Evolutionary conservation across 2,113 vertebrate species (phyloP).

Genomic region (Prinia subflava): DNA sequence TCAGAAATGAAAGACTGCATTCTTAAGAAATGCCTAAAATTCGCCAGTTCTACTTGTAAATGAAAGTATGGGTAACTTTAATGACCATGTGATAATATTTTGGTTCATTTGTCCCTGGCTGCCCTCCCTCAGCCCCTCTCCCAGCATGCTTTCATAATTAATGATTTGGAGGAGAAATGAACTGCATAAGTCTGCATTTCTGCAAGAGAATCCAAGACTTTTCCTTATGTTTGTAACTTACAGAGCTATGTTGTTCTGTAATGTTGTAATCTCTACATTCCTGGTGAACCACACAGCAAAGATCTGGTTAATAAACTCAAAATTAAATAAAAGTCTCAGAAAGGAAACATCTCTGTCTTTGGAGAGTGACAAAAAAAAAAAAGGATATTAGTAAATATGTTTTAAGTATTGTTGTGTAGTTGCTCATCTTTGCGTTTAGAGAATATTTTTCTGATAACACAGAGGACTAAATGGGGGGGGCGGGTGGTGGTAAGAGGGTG

Average conservation of each 20-base stretch:
- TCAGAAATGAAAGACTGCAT: background rate
- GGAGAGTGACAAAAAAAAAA: background rate
- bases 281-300: background rate
- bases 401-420: background rate
- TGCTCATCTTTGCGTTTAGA: background rate
- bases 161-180: background rate
- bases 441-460: background rate
- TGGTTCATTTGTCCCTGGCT: background rate
- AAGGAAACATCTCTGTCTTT: background rate
- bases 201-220: background rate
- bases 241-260: background rate
- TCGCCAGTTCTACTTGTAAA: background rate
- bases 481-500: rapidly evolving
- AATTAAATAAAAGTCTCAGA: background rate
- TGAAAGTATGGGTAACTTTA: background rate
- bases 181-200: background rate
- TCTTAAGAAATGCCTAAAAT: background rate
- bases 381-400: background rate
- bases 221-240: background rate
- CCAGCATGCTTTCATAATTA: background rate
- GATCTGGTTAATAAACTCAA: background rate
- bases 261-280: background rate
- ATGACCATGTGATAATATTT: background rate
- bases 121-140: background rate
- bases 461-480: background rate